Conservation (phyloP, 2,113 vertebrate species). For the Ovibos moschatus region DNA sequence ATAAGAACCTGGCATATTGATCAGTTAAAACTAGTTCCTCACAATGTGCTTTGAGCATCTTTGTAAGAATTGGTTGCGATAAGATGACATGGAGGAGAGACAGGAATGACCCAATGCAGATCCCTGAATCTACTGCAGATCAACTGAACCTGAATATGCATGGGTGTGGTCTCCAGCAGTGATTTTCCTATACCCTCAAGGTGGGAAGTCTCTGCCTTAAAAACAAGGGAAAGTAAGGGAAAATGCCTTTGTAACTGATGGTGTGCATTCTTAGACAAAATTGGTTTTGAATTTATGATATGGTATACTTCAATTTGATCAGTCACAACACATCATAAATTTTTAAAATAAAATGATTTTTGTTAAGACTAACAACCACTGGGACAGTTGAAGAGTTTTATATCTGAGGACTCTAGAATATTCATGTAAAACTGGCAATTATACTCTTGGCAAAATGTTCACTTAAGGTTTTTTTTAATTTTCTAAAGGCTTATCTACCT, state of each 20-base stretch:
- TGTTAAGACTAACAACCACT: slow-evolving; percentile 64
- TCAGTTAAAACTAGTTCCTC: background rate
- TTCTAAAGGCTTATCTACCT: background rate
- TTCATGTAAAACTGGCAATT: background rate
- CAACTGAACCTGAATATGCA: background rate
- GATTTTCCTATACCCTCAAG: background rate
- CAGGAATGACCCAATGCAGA: background rate
- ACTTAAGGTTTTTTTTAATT: background rate
- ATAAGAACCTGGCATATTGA: background rate
- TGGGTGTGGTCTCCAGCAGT: background rate
- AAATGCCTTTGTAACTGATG: slow-evolving; percentile 62
- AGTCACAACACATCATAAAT: slow-evolving; percentile 58
- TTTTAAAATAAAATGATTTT: slow-evolving; percentile 64
- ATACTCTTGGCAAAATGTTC: background rate
- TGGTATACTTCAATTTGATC: slow-evolving; percentile 47
- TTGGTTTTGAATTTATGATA: slow-evolving; percentile 71
- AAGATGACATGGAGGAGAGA: background rate
- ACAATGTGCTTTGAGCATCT: background rate
- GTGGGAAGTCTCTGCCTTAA: background rate
- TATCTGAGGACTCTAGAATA: background rate
- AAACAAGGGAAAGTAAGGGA: background rate
- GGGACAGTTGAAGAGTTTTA: slow-evolving; percentile 9
- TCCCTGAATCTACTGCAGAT: background rate
- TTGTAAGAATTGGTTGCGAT: background rate
- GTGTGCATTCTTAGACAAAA: slow-evolving; percentile 54